Evolutionary conservation across 2,113 vertebrate species (phyloP).

Genomic region (Phalacrocorax brasilianus): DNA sequence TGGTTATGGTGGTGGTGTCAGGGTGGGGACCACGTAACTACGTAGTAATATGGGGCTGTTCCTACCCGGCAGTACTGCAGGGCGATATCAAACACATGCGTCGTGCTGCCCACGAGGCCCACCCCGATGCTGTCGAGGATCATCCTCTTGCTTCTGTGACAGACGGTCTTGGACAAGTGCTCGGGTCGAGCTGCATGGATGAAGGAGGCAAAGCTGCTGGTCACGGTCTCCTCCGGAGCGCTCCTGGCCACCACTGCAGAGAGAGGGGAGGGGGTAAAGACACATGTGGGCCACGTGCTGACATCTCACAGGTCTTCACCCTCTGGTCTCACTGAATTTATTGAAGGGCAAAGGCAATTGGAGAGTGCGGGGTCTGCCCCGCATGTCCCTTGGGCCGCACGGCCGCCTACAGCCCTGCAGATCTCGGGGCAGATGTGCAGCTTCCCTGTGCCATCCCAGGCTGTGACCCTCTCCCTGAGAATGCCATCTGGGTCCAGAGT

Average conservation of each 20-base stretch:
- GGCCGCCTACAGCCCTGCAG: background rate
- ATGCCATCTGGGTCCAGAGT: background rate
- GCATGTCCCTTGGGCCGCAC: background rate
- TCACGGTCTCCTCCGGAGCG: constrained; percentile 76
- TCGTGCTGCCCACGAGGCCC: constrained; percentile 85
- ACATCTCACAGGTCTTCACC: background rate
- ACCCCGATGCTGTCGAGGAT: constrained; percentile 88
- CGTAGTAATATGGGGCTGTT: fast-evolving
- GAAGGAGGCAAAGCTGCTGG: constrained; percentile 83
- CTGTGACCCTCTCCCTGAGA: background rate
- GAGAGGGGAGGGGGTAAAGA: background rate
- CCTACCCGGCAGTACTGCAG: constrained; percentile 86
- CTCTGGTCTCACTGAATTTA: background rate
- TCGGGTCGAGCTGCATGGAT: constrained; percentile 74
- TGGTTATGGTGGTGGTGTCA: no score
- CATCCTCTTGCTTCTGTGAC: constrained; percentile 88
- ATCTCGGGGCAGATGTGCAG: background rate
- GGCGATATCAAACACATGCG: constrained; percentile 78
- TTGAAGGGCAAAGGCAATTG: background rate
- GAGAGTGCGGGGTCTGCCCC: background rate
- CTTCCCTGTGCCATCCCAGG: background rate
- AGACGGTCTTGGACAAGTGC: constrained; percentile 73
- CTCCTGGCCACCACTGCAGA: constrained; percentile 69
- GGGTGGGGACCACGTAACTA: background rate
- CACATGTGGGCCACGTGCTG: background rate